A percentile compares a stretch with the other conserved stretches of the same genome.
Evolutionary conservation across 1,140 invertebrate genomes (phyloP).

Genomic region (Rhopalosiphum maidis): DNA sequence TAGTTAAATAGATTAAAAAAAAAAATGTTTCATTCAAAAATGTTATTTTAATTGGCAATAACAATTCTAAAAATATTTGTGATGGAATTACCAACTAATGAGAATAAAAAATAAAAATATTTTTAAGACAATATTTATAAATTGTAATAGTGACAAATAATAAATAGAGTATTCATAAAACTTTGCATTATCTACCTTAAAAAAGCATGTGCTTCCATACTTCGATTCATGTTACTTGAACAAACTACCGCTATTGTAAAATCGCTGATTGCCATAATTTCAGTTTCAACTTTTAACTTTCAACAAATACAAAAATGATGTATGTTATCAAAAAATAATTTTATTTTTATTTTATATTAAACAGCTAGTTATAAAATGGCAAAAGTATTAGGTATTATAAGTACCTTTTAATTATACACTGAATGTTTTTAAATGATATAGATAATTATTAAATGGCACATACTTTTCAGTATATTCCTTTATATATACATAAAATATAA

Average conservation of each 20-base stretch:
- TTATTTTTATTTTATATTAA: background rate
- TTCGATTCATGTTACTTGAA: slow-evolving; percentile 99
- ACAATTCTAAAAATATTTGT: background rate
- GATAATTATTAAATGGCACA: background rate
- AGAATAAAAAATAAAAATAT: background rate
- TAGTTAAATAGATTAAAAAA: background rate
- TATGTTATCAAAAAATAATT: no score
- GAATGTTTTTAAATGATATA: background rate
- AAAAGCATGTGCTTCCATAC: slow-evolving; percentile 99
- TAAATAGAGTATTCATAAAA: background rate
- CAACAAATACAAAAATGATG: background rate
- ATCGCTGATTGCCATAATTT: slow-evolving; percentile 63
- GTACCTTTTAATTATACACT: background rate
- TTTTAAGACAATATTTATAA: background rate
- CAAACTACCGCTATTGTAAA: slow-evolving; percentile 94
- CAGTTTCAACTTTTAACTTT: background rate
- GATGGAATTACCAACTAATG: background rate
- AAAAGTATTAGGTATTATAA: background rate
- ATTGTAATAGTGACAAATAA: background rate
- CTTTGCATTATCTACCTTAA: slow-evolving; percentile 69
- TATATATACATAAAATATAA: background rate
- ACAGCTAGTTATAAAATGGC: background rate
- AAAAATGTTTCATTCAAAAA: background rate
- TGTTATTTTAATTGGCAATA: background rate
- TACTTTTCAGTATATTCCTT: background rate